These are phyloP conservation scores for Napeogenes sylphis DNA, from an alignment of 2,888 invertebrate species.

Conservation along the genomic window DNA sequence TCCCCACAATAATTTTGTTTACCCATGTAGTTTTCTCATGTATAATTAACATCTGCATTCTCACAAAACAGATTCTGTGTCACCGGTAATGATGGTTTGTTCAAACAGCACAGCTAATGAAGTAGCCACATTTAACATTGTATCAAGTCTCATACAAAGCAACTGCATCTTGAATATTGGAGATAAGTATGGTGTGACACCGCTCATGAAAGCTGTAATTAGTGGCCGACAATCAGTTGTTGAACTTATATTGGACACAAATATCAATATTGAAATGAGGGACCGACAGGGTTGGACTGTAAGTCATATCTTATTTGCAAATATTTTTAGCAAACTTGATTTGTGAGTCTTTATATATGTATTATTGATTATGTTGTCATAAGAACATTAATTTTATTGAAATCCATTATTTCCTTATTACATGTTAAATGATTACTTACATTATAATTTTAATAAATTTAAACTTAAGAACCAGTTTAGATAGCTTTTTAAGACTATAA, in stretches of 20 bases:
- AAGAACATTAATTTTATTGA: no score
- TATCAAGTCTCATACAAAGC: constrained; percentile 70
- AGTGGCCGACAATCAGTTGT: constrained; percentile 74
- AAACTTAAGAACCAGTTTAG: no score
- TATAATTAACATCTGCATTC: no score
- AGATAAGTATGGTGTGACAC: constrained; percentile 78
- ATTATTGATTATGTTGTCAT: no score
- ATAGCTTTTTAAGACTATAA: no score
- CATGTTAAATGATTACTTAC: no score
- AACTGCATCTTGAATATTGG: constrained; percentile 74
- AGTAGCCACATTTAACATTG: constrained; percentile 64
- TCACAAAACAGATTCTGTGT: constrained; percentile 73
- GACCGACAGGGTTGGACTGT: constrained; percentile 82
- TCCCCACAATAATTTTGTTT: no score
- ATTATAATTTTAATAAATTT: no score
- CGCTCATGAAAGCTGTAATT: constrained; percentile 80
- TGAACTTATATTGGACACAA: constrained; percentile 69
- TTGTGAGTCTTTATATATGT: no score
- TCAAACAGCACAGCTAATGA: constrained; percentile 73
- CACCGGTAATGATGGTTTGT: constrained; percentile 80
- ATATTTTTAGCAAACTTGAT: no score
- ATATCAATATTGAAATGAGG: constrained; percentile 74
- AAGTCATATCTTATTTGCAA: constrained; percentile 37
- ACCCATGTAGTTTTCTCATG: no score
- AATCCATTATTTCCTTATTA: no score